Evolutionary conservation across 2,888 invertebrate genomes (phyloP).

Genomic region (Micropterix aruncella): DNA sequence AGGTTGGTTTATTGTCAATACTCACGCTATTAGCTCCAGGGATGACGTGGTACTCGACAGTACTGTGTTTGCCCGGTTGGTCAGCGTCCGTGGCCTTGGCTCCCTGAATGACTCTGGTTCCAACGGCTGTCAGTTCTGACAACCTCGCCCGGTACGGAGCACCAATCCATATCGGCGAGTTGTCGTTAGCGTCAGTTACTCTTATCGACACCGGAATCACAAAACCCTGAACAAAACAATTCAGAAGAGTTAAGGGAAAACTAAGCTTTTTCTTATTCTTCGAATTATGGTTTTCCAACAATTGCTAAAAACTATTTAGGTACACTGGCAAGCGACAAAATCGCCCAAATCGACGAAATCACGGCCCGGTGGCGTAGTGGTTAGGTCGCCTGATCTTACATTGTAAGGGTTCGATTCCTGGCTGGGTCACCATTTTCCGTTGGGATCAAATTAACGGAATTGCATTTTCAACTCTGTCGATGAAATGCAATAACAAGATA

Average conservation of each 20-base stretch:
- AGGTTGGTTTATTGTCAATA: too few species aligned
- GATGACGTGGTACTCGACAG: slow-evolving; percentile 69
- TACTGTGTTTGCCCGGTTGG: slow-evolving; percentile 79
- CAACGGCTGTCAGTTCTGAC: slow-evolving; percentile 64
- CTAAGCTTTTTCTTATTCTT: background rate
- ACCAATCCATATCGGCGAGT: slow-evolving; percentile 70
- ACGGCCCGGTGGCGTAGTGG: too few species aligned
- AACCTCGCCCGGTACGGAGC: slow-evolving; percentile 72
- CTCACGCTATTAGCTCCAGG: slow-evolving; percentile 61
- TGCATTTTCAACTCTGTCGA: too few species aligned
- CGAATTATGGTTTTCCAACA: background rate
- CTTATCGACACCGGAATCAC: slow-evolving; percentile 70
- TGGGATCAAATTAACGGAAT: too few species aligned
- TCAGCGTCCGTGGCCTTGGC: slow-evolving; percentile 72
- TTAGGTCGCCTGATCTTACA: too few species aligned
- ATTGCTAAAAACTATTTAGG: slow-evolving; percentile 7
- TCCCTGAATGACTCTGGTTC: slow-evolving; percentile 60
- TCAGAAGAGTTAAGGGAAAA: slow-evolving; percentile 6
- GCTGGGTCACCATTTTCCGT: too few species aligned
- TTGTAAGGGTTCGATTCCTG: too few species aligned
- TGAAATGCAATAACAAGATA: too few species aligned
- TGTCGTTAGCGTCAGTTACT: slow-evolving; percentile 86
- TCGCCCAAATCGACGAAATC: slow-evolving; percentile 1
- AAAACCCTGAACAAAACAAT: slow-evolving; percentile 41
- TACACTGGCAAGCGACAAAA: slow-evolving; percentile 17